Percentiles rank a stretch among this genome's conserved stretches.
These are phyloP conservation scores for Phaenicophaeus curvirostris DNA, from an alignment of 2,797 vertebrate species.

Conservation along the genomic window DNA sequence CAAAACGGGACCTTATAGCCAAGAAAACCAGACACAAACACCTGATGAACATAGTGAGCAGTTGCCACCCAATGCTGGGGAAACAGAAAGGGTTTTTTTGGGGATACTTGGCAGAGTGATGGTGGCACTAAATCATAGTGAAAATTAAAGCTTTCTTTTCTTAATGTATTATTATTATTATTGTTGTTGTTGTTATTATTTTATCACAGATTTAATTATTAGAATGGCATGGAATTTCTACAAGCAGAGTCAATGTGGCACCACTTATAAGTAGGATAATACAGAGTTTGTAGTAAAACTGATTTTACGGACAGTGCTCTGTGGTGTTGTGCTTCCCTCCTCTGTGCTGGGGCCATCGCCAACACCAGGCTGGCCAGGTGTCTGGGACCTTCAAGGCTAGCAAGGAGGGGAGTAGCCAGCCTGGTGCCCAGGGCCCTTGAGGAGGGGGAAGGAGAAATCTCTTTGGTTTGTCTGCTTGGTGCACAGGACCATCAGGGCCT, in stretches of 20 bases:
- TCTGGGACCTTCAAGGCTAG: neutral
- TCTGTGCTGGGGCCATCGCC: too few species aligned
- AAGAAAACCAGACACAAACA: neutral
- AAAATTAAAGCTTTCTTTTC: neutral
- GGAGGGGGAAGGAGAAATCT: neutral
- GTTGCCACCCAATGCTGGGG: neutral
- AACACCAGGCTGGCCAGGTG: accelerated
- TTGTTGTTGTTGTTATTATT: too few species aligned
- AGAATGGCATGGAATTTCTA: neutral
- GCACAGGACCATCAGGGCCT: neutral
- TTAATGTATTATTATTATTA: neutral
- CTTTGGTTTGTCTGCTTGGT: neutral
- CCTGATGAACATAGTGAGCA: neutral
- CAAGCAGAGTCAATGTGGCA: neutral
- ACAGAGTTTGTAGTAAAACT: neutral
- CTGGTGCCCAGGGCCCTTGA: neutral
- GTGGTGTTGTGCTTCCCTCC: too few species aligned
- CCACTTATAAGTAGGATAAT: too few species aligned
- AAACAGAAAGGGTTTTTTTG: neutral
- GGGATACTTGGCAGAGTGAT: neutral
- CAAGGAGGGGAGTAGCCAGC: accelerated
- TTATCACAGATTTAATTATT: neutral
- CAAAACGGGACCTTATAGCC: neutral
- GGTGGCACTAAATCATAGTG: neutral
- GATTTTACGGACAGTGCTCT: neutral